phyloP scores from a whole-genome alignment of 2,797 vertebrate genomes.

The Enteromius radiatus region DNA sequence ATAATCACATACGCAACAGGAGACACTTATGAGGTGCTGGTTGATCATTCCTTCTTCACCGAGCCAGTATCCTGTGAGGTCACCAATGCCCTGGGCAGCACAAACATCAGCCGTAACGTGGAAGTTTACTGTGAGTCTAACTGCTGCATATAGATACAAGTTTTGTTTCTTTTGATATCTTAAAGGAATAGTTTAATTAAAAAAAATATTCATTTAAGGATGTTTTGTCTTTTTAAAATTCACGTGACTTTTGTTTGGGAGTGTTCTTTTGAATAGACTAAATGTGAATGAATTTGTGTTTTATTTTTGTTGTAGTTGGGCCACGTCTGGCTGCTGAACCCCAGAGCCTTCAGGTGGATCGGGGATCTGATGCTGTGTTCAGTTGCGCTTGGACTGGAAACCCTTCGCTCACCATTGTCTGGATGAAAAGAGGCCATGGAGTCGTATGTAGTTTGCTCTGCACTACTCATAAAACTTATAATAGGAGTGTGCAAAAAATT shows the following conservation, averaged over 20 bases:
- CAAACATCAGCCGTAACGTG: constrained; percentile 95
- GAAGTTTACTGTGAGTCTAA: constrained; percentile 95
- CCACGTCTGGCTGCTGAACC: constrained; percentile 94
- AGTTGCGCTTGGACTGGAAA: constrained; percentile 98
- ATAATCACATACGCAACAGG: constrained; percentile 89
- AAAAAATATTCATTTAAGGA: background rate
- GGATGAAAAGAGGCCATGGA: constrained; percentile 97
- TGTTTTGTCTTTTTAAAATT: background rate
- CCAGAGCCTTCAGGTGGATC: constrained; percentile 93
- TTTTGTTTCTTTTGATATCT: background rate
- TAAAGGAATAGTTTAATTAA: background rate
- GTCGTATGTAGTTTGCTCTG: constrained; percentile 81
- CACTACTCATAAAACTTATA: background rate
- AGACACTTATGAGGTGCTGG: constrained; percentile 90
- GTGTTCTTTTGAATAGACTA: background rate
- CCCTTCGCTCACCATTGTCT: constrained; percentile 96
- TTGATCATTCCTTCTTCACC: constrained; percentile 95
- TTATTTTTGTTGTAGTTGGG: constrained; percentile 81
- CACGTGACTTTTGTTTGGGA: too few relatives aligned
- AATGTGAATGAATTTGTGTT: background rate
- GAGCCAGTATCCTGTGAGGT: constrained; percentile 96
- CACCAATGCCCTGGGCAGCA: constrained; percentile 94
- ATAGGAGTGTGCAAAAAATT: background rate
- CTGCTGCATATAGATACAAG: background rate
- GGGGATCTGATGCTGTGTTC: constrained; percentile 92